These are phyloP conservation scores for Eupithecia insigniata DNA, from an alignment of 2,888 invertebrate species.

Conservation along the genomic window DNA sequence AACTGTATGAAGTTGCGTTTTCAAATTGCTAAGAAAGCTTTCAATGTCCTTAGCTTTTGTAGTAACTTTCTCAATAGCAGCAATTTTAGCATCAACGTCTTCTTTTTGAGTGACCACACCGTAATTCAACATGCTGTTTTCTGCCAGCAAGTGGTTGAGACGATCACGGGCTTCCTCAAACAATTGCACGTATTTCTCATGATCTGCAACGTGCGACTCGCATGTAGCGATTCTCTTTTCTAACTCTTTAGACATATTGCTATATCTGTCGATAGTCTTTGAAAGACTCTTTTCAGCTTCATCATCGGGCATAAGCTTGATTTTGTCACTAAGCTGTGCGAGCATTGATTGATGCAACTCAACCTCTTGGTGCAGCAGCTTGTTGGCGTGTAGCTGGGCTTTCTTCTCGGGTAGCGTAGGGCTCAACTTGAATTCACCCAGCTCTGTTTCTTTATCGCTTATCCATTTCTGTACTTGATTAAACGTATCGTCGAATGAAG, in stretches of 20 bases:
- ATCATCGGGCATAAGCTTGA: conserved; percentile 90
- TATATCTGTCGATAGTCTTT: conserved; percentile 89
- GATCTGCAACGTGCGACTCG: conserved; percentile 90
- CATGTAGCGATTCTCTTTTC: conserved; percentile 86
- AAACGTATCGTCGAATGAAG: conserved; percentile 96
- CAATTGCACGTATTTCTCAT: conserved; percentile 92
- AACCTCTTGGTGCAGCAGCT: conserved; percentile 93
- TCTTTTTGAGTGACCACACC: conserved; percentile 91
- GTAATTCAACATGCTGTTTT: conserved; percentile 90
- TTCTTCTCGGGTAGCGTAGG: conserved; percentile 95
- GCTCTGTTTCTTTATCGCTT: conserved; percentile 89
- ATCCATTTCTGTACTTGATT: conserved; percentile 95
- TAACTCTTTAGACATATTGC: conserved; percentile 87
- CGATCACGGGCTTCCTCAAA: conserved; percentile 93
- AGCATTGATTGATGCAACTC: conserved; percentile 93
- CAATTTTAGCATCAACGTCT: conserved; percentile 89
- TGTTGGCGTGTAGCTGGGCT: conserved; percentile 91
- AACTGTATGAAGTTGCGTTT: conserved; percentile 88
- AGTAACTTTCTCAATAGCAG: conserved; percentile 89
- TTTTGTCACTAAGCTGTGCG: conserved; percentile 92
- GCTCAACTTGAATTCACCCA: conserved; percentile 88
- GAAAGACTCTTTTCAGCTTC: conserved; percentile 90
- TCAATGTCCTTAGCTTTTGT: conserved; percentile 90
- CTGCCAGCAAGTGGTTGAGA: conserved; percentile 90
- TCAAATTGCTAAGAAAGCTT: conserved; percentile 87